Evolutionary conservation across 1,140 invertebrate species (phyloP), one percentile per base, ranked within the genome.

Genomic region (Tetragonula clypearis): DNA sequence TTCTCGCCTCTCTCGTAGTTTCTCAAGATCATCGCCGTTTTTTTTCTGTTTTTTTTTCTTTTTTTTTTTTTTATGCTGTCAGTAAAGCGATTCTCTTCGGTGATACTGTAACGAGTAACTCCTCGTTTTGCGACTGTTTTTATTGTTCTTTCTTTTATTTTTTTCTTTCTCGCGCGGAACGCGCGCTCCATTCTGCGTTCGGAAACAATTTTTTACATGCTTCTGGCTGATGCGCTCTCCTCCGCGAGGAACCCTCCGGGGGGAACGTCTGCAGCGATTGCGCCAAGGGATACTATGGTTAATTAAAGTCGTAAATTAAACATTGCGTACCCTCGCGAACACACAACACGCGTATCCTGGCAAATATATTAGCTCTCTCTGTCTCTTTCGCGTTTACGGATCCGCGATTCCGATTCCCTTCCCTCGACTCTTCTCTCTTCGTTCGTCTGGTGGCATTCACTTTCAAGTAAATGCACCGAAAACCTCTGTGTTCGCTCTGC

Each of bases 291-390:
- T 68, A 49, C 68, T 49, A 35, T 15, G 60, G 78, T 74, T 85
- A 85, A 85, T 80, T 85, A 85, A 80, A 80, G 58, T 35, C 53
- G 78, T 85, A 80, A 85, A 80, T 80, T 74, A 85, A 81, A 53
- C n/a, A 66, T 23, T 26, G 68, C 58, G 77, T 30, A 53, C 71
- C 73, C 62, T 74, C 58, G n/a, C 6, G 53, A 72, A 11, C 35
- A 23, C 21, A 8, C 56, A 19, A 30, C 30, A 30, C 30, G 30
- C 30, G 30, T 30, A 30, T 30, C 60, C 30, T 15, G 49, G 41
- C 21, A 21, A 65, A 84, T 35, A n/a, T 41, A 78, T 53, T 9
- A 17, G 65, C 9, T 41, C 19, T 69, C 35, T 35, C 35, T 35
- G 30, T 30, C 9, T 41, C 19, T 69, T 53, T 56, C 53, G 23